phyloP scores from a whole-genome alignment of 2,888 invertebrate genomes.

The Coecobrya sp. region DNA sequence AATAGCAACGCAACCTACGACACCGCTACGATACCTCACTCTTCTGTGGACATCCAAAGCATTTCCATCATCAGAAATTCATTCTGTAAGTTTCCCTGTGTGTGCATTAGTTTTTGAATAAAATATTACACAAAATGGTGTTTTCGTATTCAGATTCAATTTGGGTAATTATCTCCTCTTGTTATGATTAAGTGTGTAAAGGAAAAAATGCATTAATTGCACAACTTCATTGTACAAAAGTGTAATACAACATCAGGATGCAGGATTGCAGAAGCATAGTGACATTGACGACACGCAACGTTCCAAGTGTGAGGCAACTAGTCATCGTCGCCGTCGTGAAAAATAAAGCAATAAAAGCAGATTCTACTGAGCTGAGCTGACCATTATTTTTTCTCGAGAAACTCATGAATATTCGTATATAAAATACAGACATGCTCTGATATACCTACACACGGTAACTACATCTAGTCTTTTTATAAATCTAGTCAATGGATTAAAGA shows the following conservation, averaged over 20 bases:
- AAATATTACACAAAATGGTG: constrained; percentile 2
- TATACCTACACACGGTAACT: too few relatives aligned
- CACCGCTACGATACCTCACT: constrained; percentile 21
- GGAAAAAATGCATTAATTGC: not conserved
- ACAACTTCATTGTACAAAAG: not conserved
- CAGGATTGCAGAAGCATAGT: not conserved
- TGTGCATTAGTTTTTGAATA: not conserved
- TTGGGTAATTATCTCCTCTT: constrained; percentile 72
- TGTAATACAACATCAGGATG: not conserved
- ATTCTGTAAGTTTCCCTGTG: not conserved
- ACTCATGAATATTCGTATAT: not conserved
- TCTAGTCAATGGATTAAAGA: constrained; percentile 53
- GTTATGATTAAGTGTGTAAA: constrained; percentile 33
- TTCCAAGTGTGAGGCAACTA: not conserved
- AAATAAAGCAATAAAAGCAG: constrained; percentile 13
- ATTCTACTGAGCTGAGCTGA: constrained; percentile 10
- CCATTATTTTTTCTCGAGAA: constrained; percentile 4
- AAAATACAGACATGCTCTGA: not conserved
- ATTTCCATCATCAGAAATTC: constrained; percentile 56
- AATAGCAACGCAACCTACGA: not conserved
- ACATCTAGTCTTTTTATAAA: constrained; percentile 15
- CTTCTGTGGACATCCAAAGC: constrained; percentile 51
- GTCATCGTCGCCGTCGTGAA: not conserved
- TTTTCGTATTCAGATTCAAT: constrained; percentile 5
- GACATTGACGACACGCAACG: too few relatives aligned